These are phyloP conservation scores for Diphyllodes magnificus DNA, from an alignment of 2,113 vertebrate species.

Conservation along the genomic window DNA sequence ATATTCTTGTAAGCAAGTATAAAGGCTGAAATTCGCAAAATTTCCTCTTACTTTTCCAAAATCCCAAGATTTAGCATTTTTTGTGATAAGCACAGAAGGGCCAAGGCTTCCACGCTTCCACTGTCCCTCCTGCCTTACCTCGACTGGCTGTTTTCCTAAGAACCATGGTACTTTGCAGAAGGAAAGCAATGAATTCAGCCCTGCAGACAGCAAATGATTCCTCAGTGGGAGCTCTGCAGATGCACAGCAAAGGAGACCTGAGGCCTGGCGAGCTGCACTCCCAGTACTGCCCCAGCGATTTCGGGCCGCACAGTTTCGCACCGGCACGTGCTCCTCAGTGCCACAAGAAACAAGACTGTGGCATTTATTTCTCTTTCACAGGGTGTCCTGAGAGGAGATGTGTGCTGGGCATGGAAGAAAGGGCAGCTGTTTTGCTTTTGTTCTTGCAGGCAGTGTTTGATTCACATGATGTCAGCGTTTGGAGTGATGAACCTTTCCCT, in stretches of 20 bases:
- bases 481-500: neutral
- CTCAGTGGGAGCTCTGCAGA: neutral
- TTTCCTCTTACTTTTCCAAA: neutral
- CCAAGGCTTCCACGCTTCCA: neutral
- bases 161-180: neutral
- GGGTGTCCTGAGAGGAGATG: neutral
- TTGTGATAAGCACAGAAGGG: neutral
- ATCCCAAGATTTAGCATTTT: neutral
- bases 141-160: neutral
- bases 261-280: neutral
- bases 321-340: fast-evolving
- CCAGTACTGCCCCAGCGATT: neutral
- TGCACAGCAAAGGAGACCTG: neutral
- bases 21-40: neutral
- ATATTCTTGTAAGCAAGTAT: neutral
- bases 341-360: neutral
- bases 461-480: fast-evolving
- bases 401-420: fast-evolving
- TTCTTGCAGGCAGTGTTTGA: neutral
- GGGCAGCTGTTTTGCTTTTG: neutral
- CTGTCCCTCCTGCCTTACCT: neutral
- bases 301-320: fast-evolving
- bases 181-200: neutral
- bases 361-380: neutral
- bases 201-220: neutral